These are phyloP conservation scores for Pogonognathellus flavescens DNA, from an alignment of 1,140 invertebrate species.

Conservation along the genomic window DNA sequence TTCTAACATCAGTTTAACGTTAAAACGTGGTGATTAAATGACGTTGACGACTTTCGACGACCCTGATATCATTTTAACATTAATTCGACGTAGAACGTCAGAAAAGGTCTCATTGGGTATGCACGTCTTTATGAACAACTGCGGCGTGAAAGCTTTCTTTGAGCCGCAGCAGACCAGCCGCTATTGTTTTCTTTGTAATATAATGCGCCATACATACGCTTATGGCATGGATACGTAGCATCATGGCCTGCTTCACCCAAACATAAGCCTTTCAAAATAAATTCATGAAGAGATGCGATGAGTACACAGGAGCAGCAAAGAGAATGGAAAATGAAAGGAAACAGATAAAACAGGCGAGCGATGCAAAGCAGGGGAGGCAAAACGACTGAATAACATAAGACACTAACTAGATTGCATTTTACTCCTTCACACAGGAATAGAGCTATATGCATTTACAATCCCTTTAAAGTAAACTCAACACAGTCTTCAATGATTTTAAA, in stretches of 20 bases:
- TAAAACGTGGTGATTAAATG: no score
- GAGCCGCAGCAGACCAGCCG: neutral
- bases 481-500: no score
- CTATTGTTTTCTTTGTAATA: constrained; percentile 28
- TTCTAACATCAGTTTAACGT: no score
- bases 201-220: neutral
- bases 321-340: constrained; percentile 17
- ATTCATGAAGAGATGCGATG: constrained; percentile 23
- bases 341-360: constrained; percentile 48
- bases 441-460: no score
- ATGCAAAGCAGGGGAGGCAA: constrained; percentile 33
- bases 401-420: neutral
- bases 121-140: neutral
- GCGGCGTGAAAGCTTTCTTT: constrained; percentile 15
- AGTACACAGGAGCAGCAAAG: constrained; percentile 4
- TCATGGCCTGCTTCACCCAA: neutral
- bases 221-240: neutral
- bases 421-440: neutral
- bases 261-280: constrained; percentile 22
- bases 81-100: no score
- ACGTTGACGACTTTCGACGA: no score
- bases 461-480: no score
- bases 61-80: no score
- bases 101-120: no score
- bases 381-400: constrained; percentile 15